Conservation (phyloP, 2,888 invertebrate species). For the Cephus sareptanus region DNA sequence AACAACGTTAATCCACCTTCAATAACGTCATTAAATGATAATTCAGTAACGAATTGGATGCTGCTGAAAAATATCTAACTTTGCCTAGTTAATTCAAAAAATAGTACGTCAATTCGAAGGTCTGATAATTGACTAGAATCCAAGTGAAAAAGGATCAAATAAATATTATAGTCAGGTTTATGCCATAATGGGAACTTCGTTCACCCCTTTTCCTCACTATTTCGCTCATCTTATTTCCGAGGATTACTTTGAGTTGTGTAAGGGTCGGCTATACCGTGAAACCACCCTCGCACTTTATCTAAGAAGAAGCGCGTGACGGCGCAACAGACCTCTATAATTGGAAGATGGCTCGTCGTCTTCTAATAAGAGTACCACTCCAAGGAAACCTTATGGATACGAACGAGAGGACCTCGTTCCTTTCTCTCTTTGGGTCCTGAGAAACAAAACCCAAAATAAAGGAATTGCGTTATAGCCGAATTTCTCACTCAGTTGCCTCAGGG, state of each 20-base stretch:
- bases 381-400: background rate
- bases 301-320: background rate
- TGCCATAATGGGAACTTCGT: background rate
- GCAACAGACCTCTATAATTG: background rate
- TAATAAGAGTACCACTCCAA: background rate
- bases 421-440: background rate
- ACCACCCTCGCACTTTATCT: background rate
- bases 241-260: conserved; percentile 29
- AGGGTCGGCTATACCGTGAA: conserved; percentile 10
- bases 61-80: too few species aligned
- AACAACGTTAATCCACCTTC: too few species aligned
- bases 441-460: background rate
- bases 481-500: background rate
- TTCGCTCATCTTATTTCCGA: conserved; percentile 19
- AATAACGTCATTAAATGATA: too few species aligned
- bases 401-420: background rate
- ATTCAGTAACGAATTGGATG: too few species aligned
- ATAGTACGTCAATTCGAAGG: too few species aligned
- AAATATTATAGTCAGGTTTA: background rate
- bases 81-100: too few species aligned
- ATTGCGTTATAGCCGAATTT: background rate
- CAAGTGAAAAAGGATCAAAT: background rate
- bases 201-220: conserved; percentile 11
- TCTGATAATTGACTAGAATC: background rate
- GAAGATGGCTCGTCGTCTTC: background rate